Evolutionary conservation across 2,888 invertebrate species (phyloP), one percentile per base, ranked within the genome.

Genomic region (Xestia xanthographa): DNA sequence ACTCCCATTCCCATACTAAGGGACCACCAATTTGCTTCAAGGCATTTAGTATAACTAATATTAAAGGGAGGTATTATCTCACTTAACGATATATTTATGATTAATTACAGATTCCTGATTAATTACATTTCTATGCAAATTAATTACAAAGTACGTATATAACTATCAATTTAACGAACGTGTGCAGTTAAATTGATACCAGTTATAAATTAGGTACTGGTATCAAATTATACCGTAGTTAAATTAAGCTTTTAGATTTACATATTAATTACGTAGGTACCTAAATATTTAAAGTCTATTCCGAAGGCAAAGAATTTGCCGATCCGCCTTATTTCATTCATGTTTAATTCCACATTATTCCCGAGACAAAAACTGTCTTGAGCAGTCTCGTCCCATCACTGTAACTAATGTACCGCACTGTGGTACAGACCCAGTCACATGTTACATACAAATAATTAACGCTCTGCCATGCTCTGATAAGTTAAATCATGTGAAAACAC

Each of bases 401-500:
- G 76, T 66, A 77, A 67, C 65, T 86, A 79, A 86, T 84, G 83
- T 48, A 34, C 34, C 34, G 34, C 3, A 34, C 34, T 34, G 34
- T 34, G 3, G 2, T 34, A 6, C 22, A 29, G n/a, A 56, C 58
- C 53, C 50, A 66, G 72, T 72, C 75, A 60, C 60, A 74, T 60
- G 71, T 72, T 38, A 58, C 29, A 41, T 22, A 56, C 43, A 65
- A 45, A 77, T n/a, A 84, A 82, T 70, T 34, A 66, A 65, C 60
- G 70, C 43, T 50, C 43, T 20, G 72, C 58, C 62, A 34, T 38
- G 26, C 66, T 63, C 62, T 66, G 60, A 72, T 79, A 80, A 85
- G 75, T 73, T 72, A 72, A 80, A 80, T 71, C 53, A 75, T 53
- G 72, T 66, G 60, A 80, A 85, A 88, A 82, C 75, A 75, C 79